Base-by-base conservation (phyloP, 2,797 vertebrate species). In the Sebastes minor region DNA sequence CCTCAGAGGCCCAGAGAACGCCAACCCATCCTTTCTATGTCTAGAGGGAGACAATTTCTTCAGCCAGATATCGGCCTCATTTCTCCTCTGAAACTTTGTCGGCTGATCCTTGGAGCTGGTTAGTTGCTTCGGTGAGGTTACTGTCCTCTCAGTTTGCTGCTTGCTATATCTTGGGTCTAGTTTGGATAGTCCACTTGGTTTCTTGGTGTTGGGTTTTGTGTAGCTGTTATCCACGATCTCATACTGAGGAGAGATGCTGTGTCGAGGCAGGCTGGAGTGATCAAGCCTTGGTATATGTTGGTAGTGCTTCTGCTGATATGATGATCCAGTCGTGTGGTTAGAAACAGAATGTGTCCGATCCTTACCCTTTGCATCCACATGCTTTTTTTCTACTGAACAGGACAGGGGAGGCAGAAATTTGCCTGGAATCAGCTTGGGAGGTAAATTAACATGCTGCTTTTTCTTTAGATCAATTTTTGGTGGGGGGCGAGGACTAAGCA, bases 151-250 rank as follows among this genome's bases (percentile, higher is more conserved):
- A 23, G 6, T 49, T 59, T 71, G 65, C 13, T 71, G 68, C 42
- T 75, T 86, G 11, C 35, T 64, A 30, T 11, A n/a, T 67, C 42
- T 86, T 71, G 60, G 56, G 14, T 81, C 70, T 33, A 65, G 38
- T 87, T 55, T 52, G 8, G 6, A 42, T 7, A 2, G 2, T 27
- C 3, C 23, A 32, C 16, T 66, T 75, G 13, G 11, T 77, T 63
- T 86, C 61, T 22, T 76, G 28, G 46, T 71, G 59, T 38, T 57
- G 6, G 22, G 57, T 35, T 18, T 74, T 52, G 25, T 22, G 7
- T 20, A 10, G 18, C 22, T 65, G 0, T 79, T 23, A 5, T 94
- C 89, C 69, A 96, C 7, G 55, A 97, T 91, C 82, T 95, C 89
- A 8, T 90, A 90, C 14, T 76, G 35, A 0, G 95, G 95, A 14